phyloP scores from a whole-genome alignment of 2,888 invertebrate species.

The Strigamia crassipes region DNA sequence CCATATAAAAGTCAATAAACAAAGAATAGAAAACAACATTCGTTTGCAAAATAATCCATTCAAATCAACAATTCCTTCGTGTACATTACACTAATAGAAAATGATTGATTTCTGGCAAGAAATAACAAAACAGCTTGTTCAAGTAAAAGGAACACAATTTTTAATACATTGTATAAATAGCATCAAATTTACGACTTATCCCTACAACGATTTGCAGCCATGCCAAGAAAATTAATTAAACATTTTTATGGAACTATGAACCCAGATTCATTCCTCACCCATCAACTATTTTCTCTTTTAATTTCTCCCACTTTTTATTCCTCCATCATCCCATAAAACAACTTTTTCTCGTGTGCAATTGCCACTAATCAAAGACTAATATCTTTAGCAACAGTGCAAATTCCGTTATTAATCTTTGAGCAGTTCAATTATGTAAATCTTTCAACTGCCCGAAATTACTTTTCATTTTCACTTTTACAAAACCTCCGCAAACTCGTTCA shows the following conservation, averaged over 20 bases:
- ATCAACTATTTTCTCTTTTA: constrained; percentile 20
- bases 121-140: constrained; percentile 5
- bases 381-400: constrained; percentile 32
- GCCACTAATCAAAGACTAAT: constrained; percentile 39
- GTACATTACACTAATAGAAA: constrained; percentile 29
- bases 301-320: background rate
- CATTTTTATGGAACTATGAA: constrained; percentile 41
- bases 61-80: background rate
- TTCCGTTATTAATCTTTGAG: constrained; percentile 26
- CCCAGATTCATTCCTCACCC: constrained; percentile 30
- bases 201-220: constrained; percentile 35
- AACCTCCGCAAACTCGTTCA: background rate
- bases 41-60: background rate
- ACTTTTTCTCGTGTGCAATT: constrained; percentile 14
- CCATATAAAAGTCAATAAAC: background rate
- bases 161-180: constrained; percentile 35
- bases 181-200: constrained; percentile 13
- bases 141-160: background rate
- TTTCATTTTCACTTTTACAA: constrained; percentile 38
- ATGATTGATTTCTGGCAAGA: constrained; percentile 19
- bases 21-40: background rate
- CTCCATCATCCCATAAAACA: constrained; percentile 4
- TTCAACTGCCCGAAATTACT: constrained; percentile 20
- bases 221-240: constrained; percentile 42
- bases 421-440: constrained; percentile 38